Base-by-base conservation (phyloP, 2,888 invertebrate species). In the Podotricha telesiphe region DNA sequence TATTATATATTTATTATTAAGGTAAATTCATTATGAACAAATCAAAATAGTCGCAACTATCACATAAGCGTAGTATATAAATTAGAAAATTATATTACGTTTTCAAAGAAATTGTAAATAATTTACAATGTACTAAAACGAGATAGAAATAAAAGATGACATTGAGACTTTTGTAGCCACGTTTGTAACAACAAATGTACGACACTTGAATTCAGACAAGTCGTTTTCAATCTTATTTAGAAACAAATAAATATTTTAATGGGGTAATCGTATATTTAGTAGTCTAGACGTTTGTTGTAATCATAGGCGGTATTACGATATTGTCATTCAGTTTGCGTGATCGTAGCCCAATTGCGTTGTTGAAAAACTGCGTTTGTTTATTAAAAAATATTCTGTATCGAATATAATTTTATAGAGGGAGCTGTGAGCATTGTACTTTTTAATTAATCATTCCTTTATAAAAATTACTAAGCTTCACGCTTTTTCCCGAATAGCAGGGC, bases 211-310 rank as follows among this genome's bases (percentile, higher is more conserved):
- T 40, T 40, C 1, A 3, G 37, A 28, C 40, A 58, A 58, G 56
- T 5, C 19, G 37, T 58, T 58, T 40, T 58, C 56, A 8, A 19
- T 40, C 19, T 56, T 40, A 58, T 15, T 19, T 1, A 15, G 13
- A 40, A 34, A 8, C 7, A 40, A 7, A 40, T 19, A 58, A 56
- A 13, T 20, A 51, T 2, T 40, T 2, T 13, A 15, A 17, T 28
- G 19, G 13, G n/a, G 58, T 2, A 13, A 11, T 1, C 11, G 3
- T 7, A 6, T 8, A 11, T 20, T 1, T 19, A n/a, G 58, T 17
- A 42, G 58, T 58, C 42, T 58, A 58, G 22, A 42, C 42, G 19
- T 58, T 58, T 22, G n/a, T 22, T 22, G n/a, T 42, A 59, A 59
- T 42, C 22, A 42, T 42, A 42, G 58, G n/a, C 22, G n/a, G 11